Percentiles rank a stretch among this genome's conserved stretches.
phyloP scores from a whole-genome alignment of 2,888 invertebrate species.

The Drosophila anceps region DNA sequence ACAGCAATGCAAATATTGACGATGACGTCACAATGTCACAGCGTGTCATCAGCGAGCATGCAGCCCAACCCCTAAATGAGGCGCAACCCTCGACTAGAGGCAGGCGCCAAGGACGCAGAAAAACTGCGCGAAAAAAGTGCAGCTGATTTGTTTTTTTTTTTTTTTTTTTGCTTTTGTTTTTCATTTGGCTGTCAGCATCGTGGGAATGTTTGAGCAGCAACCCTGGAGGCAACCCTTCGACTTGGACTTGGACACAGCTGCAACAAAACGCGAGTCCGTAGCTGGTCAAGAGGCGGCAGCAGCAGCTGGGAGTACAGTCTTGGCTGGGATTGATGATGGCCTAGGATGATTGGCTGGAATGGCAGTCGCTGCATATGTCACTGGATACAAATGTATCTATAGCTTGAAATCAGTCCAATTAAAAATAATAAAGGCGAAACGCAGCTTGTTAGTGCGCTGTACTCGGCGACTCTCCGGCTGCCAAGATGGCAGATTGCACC shows the following conservation, averaged over 20 bases:
- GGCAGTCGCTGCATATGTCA: constrained; percentile 67
- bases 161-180: not conserved
- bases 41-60: constrained; percentile 56
- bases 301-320: constrained; percentile 36
- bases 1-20: constrained; percentile 69
- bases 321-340: constrained; percentile 64
- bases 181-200: constrained; percentile 48
- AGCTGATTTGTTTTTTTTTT: constrained; percentile 59
- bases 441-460: constrained; percentile 64
- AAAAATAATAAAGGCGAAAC: constrained; percentile 79
- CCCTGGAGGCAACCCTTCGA: constrained; percentile 75
- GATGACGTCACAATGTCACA: constrained; percentile 81
- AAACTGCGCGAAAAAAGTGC: constrained; percentile 78
- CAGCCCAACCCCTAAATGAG: constrained; percentile 76
- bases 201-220: constrained; percentile 69
- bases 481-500: constrained; percentile 76
- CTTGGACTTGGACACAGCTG: constrained; percentile 53
- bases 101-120: constrained; percentile 65
- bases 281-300: constrained; percentile 56
- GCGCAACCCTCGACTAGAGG: constrained; percentile 35
- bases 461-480: constrained; percentile 28
- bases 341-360: constrained; percentile 71
- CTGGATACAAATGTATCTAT: constrained; percentile 75
- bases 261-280: constrained; percentile 29
- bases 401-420: constrained; percentile 79